Conservation (phyloP, 2,888 invertebrate species). For the Stenoptilia bipunctidactyla region DNA sequence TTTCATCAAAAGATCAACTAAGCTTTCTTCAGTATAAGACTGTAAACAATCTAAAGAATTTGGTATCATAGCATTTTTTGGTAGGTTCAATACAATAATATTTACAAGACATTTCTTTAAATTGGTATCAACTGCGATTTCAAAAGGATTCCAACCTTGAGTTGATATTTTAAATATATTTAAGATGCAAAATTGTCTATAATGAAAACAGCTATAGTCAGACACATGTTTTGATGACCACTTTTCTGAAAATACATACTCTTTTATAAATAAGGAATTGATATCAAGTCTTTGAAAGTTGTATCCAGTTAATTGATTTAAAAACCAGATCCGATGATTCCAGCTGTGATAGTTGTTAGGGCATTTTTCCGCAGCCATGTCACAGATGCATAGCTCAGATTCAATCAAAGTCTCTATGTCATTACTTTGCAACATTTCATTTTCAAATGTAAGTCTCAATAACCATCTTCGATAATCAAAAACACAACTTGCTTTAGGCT, state of each 20-base stretch:
- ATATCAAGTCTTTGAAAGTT: constrained; percentile 37
- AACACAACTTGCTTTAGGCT: constrained; percentile 91
- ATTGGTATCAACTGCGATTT: constrained; percentile 32
- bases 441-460: constrained; percentile 67
- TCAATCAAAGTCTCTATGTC: constrained; percentile 42
- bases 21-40: constrained; percentile 33
- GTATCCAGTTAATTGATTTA: constrained; percentile 44
- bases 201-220: constrained; percentile 86
- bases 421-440: constrained; percentile 35
- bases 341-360: constrained; percentile 94
- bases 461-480: constrained; percentile 89
- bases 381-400: constrained; percentile 74
- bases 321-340: constrained; percentile 88
- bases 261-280: constrained; percentile 50
- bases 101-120: constrained; percentile 36
- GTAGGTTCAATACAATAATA: constrained; percentile 30
- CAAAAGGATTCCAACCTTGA: constrained; percentile 34
- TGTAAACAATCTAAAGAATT: constrained; percentile 33
- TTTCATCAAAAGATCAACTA: constrained; percentile 39
- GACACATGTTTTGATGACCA: constrained; percentile 83
- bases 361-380: constrained; percentile 79
- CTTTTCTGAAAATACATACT: constrained; percentile 74
- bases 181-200: constrained; percentile 75
- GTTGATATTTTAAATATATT: constrained; percentile 34
- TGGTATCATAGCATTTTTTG: constrained; percentile 29